Evolutionary conservation across 1,140 invertebrate species (phyloP), one percentile per base, ranked within the genome.

Genomic region (Dinothrombium tinctorium): DNA sequence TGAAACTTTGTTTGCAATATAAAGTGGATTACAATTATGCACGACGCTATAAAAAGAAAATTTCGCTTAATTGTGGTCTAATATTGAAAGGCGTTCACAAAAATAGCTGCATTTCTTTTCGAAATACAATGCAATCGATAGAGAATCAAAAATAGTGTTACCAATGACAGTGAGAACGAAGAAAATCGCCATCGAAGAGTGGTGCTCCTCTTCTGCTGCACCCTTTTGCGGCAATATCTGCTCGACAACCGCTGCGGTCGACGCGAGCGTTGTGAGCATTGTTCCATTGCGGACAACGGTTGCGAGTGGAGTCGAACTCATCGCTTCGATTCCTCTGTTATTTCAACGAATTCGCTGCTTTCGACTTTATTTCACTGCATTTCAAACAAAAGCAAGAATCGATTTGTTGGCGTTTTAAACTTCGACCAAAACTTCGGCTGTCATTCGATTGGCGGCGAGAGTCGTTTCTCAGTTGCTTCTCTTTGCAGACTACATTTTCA

Each of bases 1-100:
- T 89, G 81, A 51, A 96, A 89, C 54, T 87, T 81, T 2, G 81
- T 90, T 56, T 89, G 76, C 2, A 98, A 65, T 71, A 98, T 76
- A 1, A 83, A 62, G 57, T 96, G 90, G 47, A 94, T 90, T 12
- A 95, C 57, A 24, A 96, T 59, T 46, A 95, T 94, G 38, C 87
- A 87, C 15, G 89, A 55, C 40, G 80, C 83, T 62, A 43, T 4
- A 22, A 37, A 3, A 37, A 2, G 24, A 21, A 39, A 14, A 28
- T 38, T 23, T 40, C 12, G n/a, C n/a, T 20, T 4, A 21, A 36
- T n/a, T n/a, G 15, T 25, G 36, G 11, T 19, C 9, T 19, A 32
- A 23, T 11, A 2, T 14, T 29, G 14, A 29, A 33, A n/a, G 9
- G 19, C 12, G 37, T 21, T 14, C n/a, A 25, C 5, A 12, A 12